Conservation (phyloP, 2,888 invertebrate genomes). For the Drosophila fulvimacula region DNA sequence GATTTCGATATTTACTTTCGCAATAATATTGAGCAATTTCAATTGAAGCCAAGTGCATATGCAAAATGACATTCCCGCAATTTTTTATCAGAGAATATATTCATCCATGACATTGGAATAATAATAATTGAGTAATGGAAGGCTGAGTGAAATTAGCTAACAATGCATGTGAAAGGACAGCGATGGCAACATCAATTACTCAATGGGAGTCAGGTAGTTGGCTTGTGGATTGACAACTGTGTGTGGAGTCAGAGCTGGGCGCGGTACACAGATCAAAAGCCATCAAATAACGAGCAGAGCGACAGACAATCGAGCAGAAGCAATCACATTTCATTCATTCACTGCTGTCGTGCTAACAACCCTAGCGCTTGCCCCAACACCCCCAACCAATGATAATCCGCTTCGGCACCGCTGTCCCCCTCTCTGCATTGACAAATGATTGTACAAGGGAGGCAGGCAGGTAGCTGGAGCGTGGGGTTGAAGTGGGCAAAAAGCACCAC, state of each 20-base stretch:
- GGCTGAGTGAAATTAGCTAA: constrained; percentile 19
- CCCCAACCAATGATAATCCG: constrained; percentile 8
- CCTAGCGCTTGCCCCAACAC: constrained; percentile 17
- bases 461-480: not conserved
- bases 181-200: constrained; percentile 62
- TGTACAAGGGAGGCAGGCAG: not conserved
- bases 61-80: not conserved
- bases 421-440: constrained; percentile 40
- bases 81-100: not conserved
- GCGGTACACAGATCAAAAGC: constrained; percentile 62
- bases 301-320: constrained; percentile 39
- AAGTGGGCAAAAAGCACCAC: constrained; percentile 28
- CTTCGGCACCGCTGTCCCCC: not conserved
- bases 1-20: not conserved
- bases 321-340: constrained; percentile 65
- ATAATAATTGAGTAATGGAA: constrained; percentile 41
- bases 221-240: not conserved
- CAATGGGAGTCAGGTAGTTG: constrained; percentile 50
- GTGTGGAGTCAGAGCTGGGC: not conserved
- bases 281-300: constrained; percentile 38
- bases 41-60: constrained; percentile 30
- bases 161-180: constrained; percentile 6
- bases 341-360: constrained; percentile 31
- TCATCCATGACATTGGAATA: constrained; percentile 36
- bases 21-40: constrained; percentile 47